Conservation (phyloP, 2,797 vertebrate genomes). For the Poliocrania exsul region DNA sequence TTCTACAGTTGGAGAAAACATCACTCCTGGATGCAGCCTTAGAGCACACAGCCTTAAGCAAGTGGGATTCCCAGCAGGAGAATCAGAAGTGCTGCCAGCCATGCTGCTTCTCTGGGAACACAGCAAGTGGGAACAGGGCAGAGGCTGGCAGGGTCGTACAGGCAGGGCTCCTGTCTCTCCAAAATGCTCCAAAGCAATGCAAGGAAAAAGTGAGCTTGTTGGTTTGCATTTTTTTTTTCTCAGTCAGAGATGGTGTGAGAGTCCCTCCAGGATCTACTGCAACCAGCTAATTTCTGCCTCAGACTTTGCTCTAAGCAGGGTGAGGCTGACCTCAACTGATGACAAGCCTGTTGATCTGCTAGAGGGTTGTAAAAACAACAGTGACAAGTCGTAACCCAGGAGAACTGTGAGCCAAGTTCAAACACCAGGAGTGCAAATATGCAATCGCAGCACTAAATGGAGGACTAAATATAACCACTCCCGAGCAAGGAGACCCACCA, state of each 20-base stretch:
- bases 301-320: neutral
- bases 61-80: neutral
- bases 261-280: neutral
- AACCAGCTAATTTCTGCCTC: neutral
- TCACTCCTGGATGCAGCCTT: neutral
- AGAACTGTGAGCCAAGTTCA: neutral
- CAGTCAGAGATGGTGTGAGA: neutral
- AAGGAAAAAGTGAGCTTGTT: neutral
- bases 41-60: neutral
- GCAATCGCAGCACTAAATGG: neutral
- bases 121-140: neutral
- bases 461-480: neutral
- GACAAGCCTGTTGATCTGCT: neutral
- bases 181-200: neutral
- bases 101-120: neutral
- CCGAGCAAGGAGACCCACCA: neutral
- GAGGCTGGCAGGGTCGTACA: neutral
- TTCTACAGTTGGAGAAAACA: neutral
- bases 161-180: neutral
- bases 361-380: neutral
- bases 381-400: neutral
- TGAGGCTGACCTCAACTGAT: neutral
- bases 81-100: neutral
- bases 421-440: neutral
- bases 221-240: neutral